Evolutionary conservation across 1,140 invertebrate species (phyloP), one percentile per base, ranked within the genome.

Genomic region (Acromyrmex echinatior): DNA sequence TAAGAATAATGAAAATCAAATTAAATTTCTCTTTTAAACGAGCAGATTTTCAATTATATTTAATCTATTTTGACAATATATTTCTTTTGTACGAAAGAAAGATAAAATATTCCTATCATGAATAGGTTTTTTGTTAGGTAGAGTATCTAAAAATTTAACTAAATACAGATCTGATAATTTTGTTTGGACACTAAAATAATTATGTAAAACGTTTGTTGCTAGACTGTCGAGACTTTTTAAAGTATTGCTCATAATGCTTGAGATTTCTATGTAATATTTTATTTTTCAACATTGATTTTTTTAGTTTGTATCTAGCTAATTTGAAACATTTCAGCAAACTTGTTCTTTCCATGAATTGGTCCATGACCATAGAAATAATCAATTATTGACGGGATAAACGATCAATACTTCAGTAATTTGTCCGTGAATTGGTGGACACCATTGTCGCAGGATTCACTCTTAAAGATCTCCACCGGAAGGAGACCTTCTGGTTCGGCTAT

Each of bases 401-500:
- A 45, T 81, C 31, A 6, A 25, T 71, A 2, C 3, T 68, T 53
- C 2, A 62, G 21, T 18, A 70, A 25, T 28, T 70, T 53, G 1
- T 28, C 12, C 5, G 18, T 31, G n/a, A 35, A 76, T 18, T 35
- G 68, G 0, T 62, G 28, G 14, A n/a, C 14, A n/a, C 10, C 28
- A 58, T 63, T 25, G 51, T 65, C 45, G 39, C 53, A 35, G 66
- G 62, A 68, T 39, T 86, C 53, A 49, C 74, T 86, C 35, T 85
- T 74, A 81, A 81, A 58, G 79, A 82, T 82, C 71, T 62, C 51
- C 58, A 45, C 49, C 49, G 60, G 35, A 81, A 86, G 77, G 79
- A 91, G 77, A 90, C 53, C 81, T 91, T 91, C 90, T 85, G 88
- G 90, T 94, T 93, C 90, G 90, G 86, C 90, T 90, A 92, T 91